These are phyloP conservation scores for Pristionchus mayeri DNA, from an alignment of 2,888 invertebrate species.

Conservation along the genomic window DNA sequence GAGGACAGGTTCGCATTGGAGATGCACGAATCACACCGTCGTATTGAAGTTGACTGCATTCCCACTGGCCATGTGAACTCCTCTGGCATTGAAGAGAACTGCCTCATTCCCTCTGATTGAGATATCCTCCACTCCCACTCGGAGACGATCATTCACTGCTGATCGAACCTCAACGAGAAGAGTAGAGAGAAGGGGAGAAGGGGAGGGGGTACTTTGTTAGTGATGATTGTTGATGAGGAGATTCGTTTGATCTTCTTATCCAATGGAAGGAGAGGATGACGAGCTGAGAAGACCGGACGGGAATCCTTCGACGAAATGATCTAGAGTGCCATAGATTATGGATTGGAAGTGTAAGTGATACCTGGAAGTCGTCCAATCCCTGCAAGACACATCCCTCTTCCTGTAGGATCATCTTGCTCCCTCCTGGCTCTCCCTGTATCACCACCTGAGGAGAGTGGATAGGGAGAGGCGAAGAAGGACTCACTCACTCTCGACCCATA, in stretches of 20 bases:
- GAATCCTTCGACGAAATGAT: constrained; percentile 59
- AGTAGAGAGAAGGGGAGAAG: background rate
- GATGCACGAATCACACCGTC: constrained; percentile 61
- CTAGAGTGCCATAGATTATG: constrained; percentile 49
- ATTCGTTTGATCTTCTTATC: constrained; percentile 71
- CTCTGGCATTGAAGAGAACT: constrained; percentile 67
- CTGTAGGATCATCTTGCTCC: constrained; percentile 65
- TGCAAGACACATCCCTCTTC: constrained; percentile 70
- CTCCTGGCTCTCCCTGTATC: constrained; percentile 63
- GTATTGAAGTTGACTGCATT: constrained; percentile 70
- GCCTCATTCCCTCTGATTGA: constrained; percentile 73
- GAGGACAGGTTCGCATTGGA: background rate
- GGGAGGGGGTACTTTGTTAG: constrained; percentile 65
- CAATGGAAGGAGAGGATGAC: constrained; percentile 71
- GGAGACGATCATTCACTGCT: constrained; percentile 70
- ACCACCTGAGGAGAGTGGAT: constrained; percentile 60
- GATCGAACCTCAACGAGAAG: constrained; percentile 63
- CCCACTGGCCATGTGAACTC: constrained; percentile 60
- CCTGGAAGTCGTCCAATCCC: constrained; percentile 68
- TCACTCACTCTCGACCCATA: constrained; percentile 62
- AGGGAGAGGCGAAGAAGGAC: too few species aligned
- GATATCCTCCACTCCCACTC: constrained; percentile 67
- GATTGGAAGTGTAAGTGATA: constrained; percentile 33
- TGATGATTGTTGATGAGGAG: constrained; percentile 65
- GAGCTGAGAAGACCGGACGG: constrained; percentile 71